These are phyloP conservation scores for Cranoglanis bouderius DNA, from an alignment of 2,113 vertebrate genomes.

Conservation along the genomic window DNA sequence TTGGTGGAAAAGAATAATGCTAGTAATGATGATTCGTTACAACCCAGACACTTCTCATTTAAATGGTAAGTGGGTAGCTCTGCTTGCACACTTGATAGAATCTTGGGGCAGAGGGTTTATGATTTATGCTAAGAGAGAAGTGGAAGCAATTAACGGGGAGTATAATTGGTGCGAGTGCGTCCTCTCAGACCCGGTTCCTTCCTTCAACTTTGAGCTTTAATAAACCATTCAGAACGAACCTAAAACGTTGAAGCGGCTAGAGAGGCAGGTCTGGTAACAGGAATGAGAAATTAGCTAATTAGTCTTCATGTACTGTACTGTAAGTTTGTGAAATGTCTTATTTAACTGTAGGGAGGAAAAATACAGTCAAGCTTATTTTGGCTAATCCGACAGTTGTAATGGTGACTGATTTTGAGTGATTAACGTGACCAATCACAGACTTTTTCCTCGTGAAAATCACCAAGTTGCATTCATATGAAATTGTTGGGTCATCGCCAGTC, in stretches of 20 bases:
- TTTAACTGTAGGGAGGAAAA: neutral
- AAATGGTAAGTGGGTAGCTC: conserved; percentile 45
- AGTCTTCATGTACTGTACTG: neutral
- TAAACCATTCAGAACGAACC: conserved; percentile 56
- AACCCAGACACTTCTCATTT: conserved; percentile 39
- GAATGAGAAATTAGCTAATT: conserved; percentile 33
- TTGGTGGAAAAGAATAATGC: too few species aligned
- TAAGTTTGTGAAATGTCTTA: neutral
- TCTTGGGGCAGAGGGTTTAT: conserved; percentile 35
- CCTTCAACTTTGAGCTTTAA: conserved; percentile 55
- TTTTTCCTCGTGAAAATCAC: neutral
- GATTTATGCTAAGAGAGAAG: conserved; percentile 25
- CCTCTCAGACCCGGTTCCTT: conserved; percentile 47
- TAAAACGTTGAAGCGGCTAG: conserved; percentile 31
- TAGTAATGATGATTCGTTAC: too few species aligned
- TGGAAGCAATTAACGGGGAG: conserved; percentile 62
- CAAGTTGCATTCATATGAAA: neutral
- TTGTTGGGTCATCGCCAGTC: neutral
- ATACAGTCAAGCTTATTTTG: too few species aligned
- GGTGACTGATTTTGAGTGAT: neutral
- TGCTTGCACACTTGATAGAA: conserved; percentile 10
- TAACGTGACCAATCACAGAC: neutral
- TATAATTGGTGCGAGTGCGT: conserved; percentile 59
- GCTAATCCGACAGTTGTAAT: neutral
- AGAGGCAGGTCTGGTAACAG: neutral